Base-by-base conservation (phyloP, 2,113 vertebrate species). In the Myiozetetes cayanensis region DNA sequence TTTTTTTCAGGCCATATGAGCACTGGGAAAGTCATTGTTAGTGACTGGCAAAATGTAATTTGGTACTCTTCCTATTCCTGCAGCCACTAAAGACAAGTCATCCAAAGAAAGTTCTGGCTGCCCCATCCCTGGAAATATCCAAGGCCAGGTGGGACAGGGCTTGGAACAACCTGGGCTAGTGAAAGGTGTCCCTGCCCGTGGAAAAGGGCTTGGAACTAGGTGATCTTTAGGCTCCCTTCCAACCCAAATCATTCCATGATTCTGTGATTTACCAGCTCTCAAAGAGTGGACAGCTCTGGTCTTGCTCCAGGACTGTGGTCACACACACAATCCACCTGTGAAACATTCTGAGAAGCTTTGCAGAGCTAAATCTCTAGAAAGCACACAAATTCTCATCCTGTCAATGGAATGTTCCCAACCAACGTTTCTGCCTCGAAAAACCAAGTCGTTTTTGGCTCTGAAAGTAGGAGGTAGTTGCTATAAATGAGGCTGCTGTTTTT, bases 351-450 rank as follows among this genome's bases (percentile, higher is more conserved):
- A 30, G 47, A 85, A 75, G 35, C 2, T 55, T 81, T 89, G 55
- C 47, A 52, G 65, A 76, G 70, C 35, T 28, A 50, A 72, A 63
- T 33, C 28, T 59, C 74, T 35, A 33, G 20, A 58, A 72, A 83
- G 10, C 19, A 62, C 33, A 50, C 7, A 14, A 33, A 46, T 49
- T 78, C 65, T 55, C 33, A 35, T 75, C 66, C 30, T 93, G 91
- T 52, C 66, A 81, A 13, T 39, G 35, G 14, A 92, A 78, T 80
- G 55, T 73, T 44, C 21, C 47, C 74, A 61, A 62, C 37, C n/a
- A 39, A 30, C 55, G 23, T 58, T 89, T 77, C 77, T 85, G 50
- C n/a, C 50, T 61, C 78, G 49, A 89, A 89, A 91, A 91, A 59
- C 53, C 0, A 14, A 65, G 58, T 73, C 1, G 3, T 3, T 86